Conservation (phyloP, 2,797 vertebrate species). For the Telmatherina bonti region DNA sequence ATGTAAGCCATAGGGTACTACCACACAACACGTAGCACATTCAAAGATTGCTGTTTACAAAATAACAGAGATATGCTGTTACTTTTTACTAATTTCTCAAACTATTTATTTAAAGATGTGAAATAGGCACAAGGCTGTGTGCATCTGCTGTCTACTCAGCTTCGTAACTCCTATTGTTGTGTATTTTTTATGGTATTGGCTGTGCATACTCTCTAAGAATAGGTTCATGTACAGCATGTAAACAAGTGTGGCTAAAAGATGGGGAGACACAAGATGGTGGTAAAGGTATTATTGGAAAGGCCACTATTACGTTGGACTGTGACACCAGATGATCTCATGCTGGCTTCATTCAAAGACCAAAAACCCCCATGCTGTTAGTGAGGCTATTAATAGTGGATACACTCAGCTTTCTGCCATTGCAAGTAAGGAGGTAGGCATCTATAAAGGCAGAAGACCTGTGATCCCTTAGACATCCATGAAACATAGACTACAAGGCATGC, state of each 20-base stretch:
- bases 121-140: conserved; percentile 13
- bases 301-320: conserved; percentile 23
- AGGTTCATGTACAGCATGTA: background rate
- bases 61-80: background rate
- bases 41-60: background rate
- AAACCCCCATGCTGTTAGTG: conserved; percentile 60
- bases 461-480: conserved; percentile 33
- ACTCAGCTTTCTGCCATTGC: conserved; percentile 50
- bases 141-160: background rate
- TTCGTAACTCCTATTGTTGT: background rate
- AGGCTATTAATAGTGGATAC: conserved; percentile 71
- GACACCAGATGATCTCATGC: conserved; percentile 57
- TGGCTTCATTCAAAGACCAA: conserved; percentile 60
- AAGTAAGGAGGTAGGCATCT: conserved; percentile 41
- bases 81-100: background rate
- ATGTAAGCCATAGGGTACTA: too few relatives aligned
- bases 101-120: conserved; percentile 11
- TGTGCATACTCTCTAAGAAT: background rate
- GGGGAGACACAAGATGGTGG: background rate
- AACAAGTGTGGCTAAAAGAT: background rate
- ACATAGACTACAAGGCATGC: conserved; percentile 16
- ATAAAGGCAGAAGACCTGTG: conserved; percentile 49
- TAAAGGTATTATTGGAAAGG: conserved; percentile 12
- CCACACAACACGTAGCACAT: too few relatives aligned
- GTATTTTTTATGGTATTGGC: background rate